Evolutionary conservation across 2,113 vertebrate species (phyloP).

Genomic region (Mixornis gularis): DNA sequence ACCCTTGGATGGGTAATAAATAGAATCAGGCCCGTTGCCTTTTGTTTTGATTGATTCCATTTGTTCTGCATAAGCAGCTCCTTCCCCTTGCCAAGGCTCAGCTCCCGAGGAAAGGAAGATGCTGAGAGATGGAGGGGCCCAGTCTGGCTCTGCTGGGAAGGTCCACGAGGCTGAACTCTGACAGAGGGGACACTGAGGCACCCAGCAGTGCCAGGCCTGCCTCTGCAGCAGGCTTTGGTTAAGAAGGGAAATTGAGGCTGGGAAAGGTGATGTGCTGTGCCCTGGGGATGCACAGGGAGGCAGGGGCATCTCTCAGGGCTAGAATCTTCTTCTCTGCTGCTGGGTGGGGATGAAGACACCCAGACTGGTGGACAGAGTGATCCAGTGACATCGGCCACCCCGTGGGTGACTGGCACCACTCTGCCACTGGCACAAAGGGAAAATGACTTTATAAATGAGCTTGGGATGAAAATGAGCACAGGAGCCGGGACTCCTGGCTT

Average conservation of each 20-base stretch:
- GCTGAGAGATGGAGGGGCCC: not conserved
- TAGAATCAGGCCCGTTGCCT: conserved; percentile 39
- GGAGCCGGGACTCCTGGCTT: not conserved
- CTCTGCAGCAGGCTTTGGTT: not conserved
- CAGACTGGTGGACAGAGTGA: not conserved
- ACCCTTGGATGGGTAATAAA: conserved; percentile 35
- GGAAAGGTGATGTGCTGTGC: not conserved
- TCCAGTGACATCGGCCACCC: accelerated
- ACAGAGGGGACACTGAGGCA: not conserved
- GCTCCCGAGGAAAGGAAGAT: not conserved
- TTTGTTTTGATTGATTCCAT: conserved; percentile 63
- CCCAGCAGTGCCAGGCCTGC: not conserved
- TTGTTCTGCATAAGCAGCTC: conserved; percentile 47
- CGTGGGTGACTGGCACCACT: accelerated
- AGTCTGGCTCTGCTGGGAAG: not conserved
- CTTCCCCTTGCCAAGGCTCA: conserved; percentile 32
- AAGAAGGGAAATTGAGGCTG: not conserved
- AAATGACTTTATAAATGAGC: not conserved
- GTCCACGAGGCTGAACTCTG: not conserved
- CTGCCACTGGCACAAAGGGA: not conserved
- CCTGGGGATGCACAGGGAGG: accelerated
- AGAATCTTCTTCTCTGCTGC: not conserved
- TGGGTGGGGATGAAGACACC: not conserved
- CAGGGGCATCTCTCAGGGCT: accelerated
- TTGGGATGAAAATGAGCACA: not conserved